These are phyloP conservation scores for Pristionchus arcanus DNA, from an alignment of 2,888 invertebrate genomes.

Conservation along the genomic window DNA sequence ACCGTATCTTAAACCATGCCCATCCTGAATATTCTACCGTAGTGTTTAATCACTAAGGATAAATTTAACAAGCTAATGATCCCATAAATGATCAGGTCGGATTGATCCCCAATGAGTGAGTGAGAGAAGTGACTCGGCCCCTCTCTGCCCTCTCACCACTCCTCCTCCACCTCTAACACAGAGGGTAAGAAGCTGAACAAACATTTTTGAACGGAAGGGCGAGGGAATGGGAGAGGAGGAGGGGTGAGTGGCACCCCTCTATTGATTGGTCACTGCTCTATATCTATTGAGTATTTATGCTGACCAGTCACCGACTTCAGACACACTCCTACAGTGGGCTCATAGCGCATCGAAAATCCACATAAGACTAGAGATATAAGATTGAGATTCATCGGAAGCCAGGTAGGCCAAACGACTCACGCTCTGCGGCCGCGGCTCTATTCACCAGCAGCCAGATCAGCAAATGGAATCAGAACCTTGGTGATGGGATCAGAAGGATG, in stretches of 20 bases:
- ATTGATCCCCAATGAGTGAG: no score
- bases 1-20: no score
- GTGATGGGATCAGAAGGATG: not conserved
- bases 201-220: constrained; percentile 48
- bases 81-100: no score
- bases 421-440: not conserved
- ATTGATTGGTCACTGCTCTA: not conserved
- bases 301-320: no score
- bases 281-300: not conserved
- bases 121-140: not conserved
- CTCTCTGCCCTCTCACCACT: constrained; percentile 8
- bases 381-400: no score
- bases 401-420: not conserved
- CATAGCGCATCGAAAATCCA: no score
- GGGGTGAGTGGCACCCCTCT: not conserved
- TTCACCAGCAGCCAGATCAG: no score
- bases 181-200: constrained; percentile 44
- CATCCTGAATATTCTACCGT: no score
- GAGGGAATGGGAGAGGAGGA: constrained; percentile 1
- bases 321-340: no score
- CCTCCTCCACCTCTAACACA: constrained; percentile 22
- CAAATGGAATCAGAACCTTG: not conserved
- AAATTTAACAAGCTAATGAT: no score
- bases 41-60: no score
- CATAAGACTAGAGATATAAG: no score